Evolutionary conservation across 2,113 vertebrate species (phyloP).

Genomic region (Leucopternis melanops): DNA sequence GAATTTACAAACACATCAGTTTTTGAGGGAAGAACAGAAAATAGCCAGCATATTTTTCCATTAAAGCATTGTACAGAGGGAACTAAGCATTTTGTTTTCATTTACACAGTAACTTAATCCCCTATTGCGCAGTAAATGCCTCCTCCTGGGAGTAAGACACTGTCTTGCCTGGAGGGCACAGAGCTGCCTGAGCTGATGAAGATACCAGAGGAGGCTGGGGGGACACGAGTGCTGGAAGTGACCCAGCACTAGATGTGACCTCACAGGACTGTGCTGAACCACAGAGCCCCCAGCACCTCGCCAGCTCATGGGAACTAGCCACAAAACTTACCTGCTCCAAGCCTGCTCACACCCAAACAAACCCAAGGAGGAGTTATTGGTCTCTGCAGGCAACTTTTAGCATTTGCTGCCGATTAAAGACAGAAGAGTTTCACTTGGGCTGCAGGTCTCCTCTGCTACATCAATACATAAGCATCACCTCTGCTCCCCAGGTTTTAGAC

Average conservation of each 20-base stretch:
- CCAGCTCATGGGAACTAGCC: accelerated
- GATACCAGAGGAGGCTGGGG: not conserved
- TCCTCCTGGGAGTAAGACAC: not conserved
- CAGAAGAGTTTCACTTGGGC: not conserved
- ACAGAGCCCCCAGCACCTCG: accelerated
- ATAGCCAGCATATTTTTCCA: not conserved
- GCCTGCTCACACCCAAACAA: not conserved
- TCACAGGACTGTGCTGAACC: not conserved
- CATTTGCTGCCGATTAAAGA: not conserved
- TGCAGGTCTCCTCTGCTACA: not conserved
- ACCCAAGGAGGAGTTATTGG: not conserved
- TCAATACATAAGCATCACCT: not conserved
- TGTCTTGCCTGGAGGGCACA: accelerated
- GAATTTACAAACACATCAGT: slow-evolving; percentile 36
- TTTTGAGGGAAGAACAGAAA: slow-evolving; percentile 9
- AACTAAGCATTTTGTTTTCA: not conserved
- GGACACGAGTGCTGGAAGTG: not conserved
- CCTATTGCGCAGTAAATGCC: not conserved
- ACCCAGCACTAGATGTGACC: not conserved
- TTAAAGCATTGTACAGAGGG: not conserved
- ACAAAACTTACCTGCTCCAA: not conserved
- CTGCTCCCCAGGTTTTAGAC: not conserved
- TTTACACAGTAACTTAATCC: not conserved
- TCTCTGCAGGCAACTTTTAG: not conserved
- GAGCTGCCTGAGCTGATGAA: not conserved